Conservation (phyloP, 1,140 invertebrate species). For the Bursaphelenchus mucronatus region DNA sequence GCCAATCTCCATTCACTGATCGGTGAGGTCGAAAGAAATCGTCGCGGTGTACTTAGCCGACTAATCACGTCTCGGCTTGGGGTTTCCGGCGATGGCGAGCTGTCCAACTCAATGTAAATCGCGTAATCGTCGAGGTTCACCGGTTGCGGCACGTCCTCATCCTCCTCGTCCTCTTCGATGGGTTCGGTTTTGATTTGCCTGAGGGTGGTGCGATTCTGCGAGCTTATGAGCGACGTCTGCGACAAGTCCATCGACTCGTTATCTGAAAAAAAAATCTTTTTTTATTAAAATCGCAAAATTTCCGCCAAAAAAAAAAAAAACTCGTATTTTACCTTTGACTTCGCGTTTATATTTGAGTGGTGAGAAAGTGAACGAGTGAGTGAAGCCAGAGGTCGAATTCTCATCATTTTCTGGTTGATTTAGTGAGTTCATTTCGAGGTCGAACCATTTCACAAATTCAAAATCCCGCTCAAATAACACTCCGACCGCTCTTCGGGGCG, state of each 20-base stretch:
- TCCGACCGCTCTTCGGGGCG: not conserved
- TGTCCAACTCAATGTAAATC: not conserved
- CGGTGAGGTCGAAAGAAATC: no score
- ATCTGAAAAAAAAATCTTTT: no score
- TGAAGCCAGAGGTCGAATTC: not conserved
- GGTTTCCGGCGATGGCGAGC: no score
- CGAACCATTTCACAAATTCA: slow-evolving; percentile 18
- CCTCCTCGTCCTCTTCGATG: slow-evolving; percentile 6
- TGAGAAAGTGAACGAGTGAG: not conserved
- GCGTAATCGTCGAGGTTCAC: not conserved
- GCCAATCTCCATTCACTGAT: no score
- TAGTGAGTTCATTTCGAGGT: slow-evolving; percentile 2
- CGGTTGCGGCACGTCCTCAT: not conserved
- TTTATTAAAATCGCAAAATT: not conserved
- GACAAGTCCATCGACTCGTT: not conserved
- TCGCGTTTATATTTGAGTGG: no score
- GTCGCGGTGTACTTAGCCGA: no score
- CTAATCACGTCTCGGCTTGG: no score
- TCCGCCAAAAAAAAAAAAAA: no score
- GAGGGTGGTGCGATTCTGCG: not conserved
- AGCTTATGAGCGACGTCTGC: no score
- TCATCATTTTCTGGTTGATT: not conserved
- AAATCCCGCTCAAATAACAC: slow-evolving; percentile 8
- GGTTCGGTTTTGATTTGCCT: not conserved
- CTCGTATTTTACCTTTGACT: not conserved